Conservation (phyloP, 1,140 invertebrate genomes). For the Cardiocondyla obscurior region DNA sequence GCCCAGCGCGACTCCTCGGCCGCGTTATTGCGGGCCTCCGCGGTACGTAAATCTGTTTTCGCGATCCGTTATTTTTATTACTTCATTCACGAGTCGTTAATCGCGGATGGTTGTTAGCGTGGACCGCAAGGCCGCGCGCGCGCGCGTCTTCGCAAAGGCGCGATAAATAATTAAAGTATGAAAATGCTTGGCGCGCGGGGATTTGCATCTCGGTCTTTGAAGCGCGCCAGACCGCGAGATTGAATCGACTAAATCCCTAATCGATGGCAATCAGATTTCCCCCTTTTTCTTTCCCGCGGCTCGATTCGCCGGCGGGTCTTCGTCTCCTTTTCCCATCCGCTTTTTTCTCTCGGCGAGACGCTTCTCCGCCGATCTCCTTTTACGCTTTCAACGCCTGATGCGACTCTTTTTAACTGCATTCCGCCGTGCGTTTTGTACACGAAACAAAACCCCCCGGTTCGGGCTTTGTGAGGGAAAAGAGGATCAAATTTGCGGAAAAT, state of each 20-base stretch:
- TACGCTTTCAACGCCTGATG: background rate
- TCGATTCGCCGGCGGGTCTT: background rate
- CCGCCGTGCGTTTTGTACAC: background rate
- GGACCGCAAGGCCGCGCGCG: background rate
- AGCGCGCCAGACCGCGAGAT: background rate
- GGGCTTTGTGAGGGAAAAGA: background rate
- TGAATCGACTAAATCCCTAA: background rate
- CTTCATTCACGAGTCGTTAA: slow-evolving; percentile 49
- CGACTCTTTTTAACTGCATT: slow-evolving; percentile 21
- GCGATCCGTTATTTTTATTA: slow-evolving; percentile 42
- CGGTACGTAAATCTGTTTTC: slow-evolving; percentile 9
- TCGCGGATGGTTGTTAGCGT: slow-evolving; percentile 20
- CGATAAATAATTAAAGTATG: slow-evolving; percentile 33
- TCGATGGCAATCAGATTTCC: background rate
- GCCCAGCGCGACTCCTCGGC: background rate
- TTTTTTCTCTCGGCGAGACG: background rate
- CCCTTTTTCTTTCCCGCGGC: background rate
- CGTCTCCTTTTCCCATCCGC: background rate
- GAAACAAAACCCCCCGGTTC: background rate
- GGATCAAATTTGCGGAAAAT: slow-evolving; percentile 1
- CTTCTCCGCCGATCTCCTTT: background rate
- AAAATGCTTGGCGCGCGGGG: slow-evolving; percentile 4
- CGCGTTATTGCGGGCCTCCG: slow-evolving; percentile 8
- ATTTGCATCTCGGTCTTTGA: background rate
- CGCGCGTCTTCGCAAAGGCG: background rate